Conservation (phyloP, 64 coral and sea anemone species). For the Catalaphyllia jardinei region DNA sequence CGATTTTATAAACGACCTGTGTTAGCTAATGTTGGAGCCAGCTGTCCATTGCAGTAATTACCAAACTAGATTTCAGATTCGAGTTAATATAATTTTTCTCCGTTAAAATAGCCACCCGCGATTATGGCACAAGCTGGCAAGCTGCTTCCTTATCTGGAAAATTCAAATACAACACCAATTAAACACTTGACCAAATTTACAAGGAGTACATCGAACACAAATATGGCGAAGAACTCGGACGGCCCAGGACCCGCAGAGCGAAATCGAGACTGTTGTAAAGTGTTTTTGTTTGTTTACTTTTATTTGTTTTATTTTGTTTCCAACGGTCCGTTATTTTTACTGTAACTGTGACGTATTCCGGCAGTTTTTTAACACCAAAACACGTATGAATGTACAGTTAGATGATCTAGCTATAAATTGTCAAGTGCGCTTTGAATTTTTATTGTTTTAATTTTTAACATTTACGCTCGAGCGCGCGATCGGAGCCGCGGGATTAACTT, state of each 20-base stretch:
- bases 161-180: background rate
- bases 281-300: background rate
- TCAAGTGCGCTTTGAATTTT: too few species aligned
- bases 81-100: background rate
- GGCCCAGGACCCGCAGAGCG: slow-evolving; percentile 30
- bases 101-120: background rate
- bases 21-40: background rate
- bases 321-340: too few species aligned
- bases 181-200: too few species aligned
- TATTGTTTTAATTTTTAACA: too few species aligned
- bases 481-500: too few species aligned
- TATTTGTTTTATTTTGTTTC: background rate
- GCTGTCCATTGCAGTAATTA: background rate
- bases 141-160: slow-evolving; percentile 14
- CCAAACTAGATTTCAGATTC: background rate
- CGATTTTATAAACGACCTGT: background rate
- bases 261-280: slow-evolving; percentile 48
- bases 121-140: background rate
- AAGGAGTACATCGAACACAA: slow-evolving; percentile 14
- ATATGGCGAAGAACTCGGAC: slow-evolving; percentile 54
- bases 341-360: too few species aligned
- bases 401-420: too few species aligned
- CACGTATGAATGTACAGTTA: too few species aligned
- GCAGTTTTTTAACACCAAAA: too few species aligned
- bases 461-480: too few species aligned